Percentiles rank a stretch among this genome's conserved stretches.
Conservation (phyloP, 2,888 invertebrate species). For the Philopedon plagiatum region DNA sequence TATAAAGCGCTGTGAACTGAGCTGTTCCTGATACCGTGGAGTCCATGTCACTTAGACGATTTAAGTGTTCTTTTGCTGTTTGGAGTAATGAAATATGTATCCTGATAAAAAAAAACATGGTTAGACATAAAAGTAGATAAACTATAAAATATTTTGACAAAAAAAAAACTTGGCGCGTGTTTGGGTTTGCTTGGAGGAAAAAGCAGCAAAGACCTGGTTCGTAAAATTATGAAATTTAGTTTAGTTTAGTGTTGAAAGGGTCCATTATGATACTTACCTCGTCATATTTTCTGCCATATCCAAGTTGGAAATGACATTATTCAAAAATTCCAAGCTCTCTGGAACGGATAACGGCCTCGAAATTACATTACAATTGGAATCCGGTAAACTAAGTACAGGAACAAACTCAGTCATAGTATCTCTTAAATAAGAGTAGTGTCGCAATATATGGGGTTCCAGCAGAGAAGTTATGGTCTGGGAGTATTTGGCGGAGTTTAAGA, state of each 20-base stretch:
- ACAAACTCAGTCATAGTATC: constrained; percentile 95
- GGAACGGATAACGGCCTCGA: constrained; percentile 72
- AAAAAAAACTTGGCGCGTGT: too few relatives aligned
- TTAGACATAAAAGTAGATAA: background rate
- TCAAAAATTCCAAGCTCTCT: constrained; percentile 80
- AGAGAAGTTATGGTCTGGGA: constrained; percentile 92
- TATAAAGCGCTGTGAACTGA: constrained; percentile 85
- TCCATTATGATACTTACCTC: constrained; percentile 53
- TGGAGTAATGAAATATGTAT: constrained; percentile 74
- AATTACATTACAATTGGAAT: constrained; percentile 63
- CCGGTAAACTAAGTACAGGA: constrained; percentile 75
- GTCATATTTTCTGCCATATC: constrained; percentile 78
- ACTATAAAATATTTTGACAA: too few relatives aligned
- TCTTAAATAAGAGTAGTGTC: constrained; percentile 93
- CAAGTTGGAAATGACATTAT: constrained; percentile 80
- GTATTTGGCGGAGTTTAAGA: constrained; percentile 94
- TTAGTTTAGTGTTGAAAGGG: too few relatives aligned
- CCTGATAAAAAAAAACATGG: constrained; percentile 55
- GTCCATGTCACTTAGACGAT: constrained; percentile 85
- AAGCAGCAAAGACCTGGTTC: too few relatives aligned
- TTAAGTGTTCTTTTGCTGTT: constrained; percentile 78
- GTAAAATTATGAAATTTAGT: too few relatives aligned
- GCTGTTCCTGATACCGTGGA: constrained; percentile 84
- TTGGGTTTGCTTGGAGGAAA: too few relatives aligned
- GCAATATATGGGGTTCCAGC: constrained; percentile 91